Evolutionary conservation across 2,113 vertebrate species (phyloP), one percentile per base, ranked within the genome.

Genomic region (Dasyurus viverrinus): DNA sequence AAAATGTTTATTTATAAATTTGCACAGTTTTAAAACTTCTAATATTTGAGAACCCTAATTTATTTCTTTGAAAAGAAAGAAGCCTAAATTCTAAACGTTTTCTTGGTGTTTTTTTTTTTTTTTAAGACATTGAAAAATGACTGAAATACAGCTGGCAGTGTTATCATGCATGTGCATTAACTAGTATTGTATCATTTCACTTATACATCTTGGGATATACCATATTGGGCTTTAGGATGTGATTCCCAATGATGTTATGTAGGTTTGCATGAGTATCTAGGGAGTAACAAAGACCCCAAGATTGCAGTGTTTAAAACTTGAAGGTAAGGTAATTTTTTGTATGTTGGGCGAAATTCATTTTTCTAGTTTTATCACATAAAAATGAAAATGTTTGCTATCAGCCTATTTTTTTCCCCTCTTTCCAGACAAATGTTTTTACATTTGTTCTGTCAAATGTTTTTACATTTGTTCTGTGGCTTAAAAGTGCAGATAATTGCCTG

Each of bases 1-100:
- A 97, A 98, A 96, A 96, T 91, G 95, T 96, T 97, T 96, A 90
- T 94, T 98, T 98, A 89, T 97, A 98, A 94, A 96, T 94, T 55
- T 95, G 90, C 89, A 90, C 92, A 95, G 53, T 96, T 84, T 84
- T 97, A 96, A 98, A 27, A 57, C 16, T 93, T 53, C 92, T 93
- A 76, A 95, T 97, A 97, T 97, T 93, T 95, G 50, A 93, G 96
- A 92, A 57, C 90, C 76, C 97, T 98, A 97, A 96, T 97, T 98
- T 97, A 97, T 97, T 97, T 97, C 91, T 96, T 95, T 96, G 92
- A 95, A 93, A 94, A 89, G 92, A 52, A 95, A 91, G 76, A 97
- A 16, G 30, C 54, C 89, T 97, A 91, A 96, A 84, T 47, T 96
- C 42, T 93, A 19, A 94, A 68, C 42, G 42, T 84, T 84, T 84